Evolutionary conservation across 53 echinoderm and acorn worm species (phyloP).

Genomic region (Luidia sarsii): DNA sequence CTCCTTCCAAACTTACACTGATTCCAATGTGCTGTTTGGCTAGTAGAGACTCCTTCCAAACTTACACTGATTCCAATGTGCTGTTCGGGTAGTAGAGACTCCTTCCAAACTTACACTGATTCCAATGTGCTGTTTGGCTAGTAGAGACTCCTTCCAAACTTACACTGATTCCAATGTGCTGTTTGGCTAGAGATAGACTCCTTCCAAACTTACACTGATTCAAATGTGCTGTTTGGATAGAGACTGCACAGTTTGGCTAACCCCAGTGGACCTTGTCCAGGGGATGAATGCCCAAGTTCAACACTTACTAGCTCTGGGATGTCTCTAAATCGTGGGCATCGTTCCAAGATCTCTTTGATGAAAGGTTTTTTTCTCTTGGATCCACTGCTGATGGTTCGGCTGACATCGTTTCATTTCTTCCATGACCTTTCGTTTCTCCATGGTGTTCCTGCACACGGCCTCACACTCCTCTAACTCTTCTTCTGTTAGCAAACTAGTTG

Average conservation of each 20-base stretch:
- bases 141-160: too few species aligned
- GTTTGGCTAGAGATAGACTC: too few species aligned
- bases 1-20: too few species aligned
- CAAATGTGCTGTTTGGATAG: too few species aligned
- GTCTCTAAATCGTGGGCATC: conserved; percentile 20
- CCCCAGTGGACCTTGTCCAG: background rate
- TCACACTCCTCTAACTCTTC: conserved; percentile 12
- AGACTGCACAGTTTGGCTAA: background rate
- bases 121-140: too few species aligned
- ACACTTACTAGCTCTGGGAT: conserved; percentile 31
- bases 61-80: too few species aligned
- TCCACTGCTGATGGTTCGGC: conserved; percentile 8
- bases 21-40: too few species aligned
- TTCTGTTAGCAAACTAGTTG: background rate
- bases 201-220: too few species aligned
- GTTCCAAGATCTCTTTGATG: background rate
- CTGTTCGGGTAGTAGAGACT: too few species aligned
- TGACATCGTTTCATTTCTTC: background rate
- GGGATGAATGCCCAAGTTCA: background rate
- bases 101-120: too few species aligned
- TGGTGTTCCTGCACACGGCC: conserved; percentile 6
- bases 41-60: too few species aligned
- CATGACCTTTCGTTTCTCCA: background rate
- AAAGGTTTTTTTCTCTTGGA: background rate
- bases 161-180: too few species aligned